Conservation (phyloP, 1,140 invertebrate species). For the Drosophila quadrilineata region DNA sequence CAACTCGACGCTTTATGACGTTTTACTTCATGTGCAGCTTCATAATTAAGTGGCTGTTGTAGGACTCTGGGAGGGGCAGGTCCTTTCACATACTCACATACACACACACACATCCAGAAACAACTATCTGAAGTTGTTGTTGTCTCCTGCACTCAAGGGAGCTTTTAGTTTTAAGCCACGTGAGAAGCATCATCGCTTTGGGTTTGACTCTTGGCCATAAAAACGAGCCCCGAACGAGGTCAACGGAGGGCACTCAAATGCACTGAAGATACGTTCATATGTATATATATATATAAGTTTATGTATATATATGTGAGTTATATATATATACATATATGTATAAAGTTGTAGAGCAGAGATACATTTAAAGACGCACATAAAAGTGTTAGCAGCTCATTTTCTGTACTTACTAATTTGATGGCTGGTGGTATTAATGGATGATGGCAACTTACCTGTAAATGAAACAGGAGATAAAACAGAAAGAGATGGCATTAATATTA, state of each 20-base stretch:
- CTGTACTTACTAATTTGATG: constrained; percentile 78
- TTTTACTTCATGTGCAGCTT: constrained; percentile 78
- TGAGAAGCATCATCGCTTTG: constrained; percentile 70
- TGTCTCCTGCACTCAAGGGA: constrained; percentile 57
- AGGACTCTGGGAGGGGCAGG: background rate
- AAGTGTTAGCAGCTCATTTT: constrained; percentile 77
- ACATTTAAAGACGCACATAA: constrained; percentile 72
- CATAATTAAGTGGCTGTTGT: constrained; percentile 69
- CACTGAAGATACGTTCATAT: constrained; percentile 26
- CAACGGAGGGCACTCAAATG: constrained; percentile 75
- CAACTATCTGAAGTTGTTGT: constrained; percentile 28
- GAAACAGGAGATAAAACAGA: constrained; percentile 35
- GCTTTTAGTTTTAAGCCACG: constrained; percentile 77
- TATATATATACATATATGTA: constrained; percentile 18
- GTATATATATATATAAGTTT: background rate
- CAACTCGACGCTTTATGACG: constrained; percentile 76
- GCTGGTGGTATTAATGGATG: constrained; percentile 76
- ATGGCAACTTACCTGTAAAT: constrained; percentile 70
- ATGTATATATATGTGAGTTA: constrained; percentile 1
- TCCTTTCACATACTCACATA: too few relatives aligned
- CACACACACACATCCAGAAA: too few relatives aligned
- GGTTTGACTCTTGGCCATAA: constrained; percentile 58
- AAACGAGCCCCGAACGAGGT: constrained; percentile 73
- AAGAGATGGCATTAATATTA: constrained; percentile 49
- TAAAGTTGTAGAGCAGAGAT: constrained; percentile 25